Base-by-base conservation (phyloP, 1,140 invertebrate genomes). In the Mercenaria mercenaria region DNA sequence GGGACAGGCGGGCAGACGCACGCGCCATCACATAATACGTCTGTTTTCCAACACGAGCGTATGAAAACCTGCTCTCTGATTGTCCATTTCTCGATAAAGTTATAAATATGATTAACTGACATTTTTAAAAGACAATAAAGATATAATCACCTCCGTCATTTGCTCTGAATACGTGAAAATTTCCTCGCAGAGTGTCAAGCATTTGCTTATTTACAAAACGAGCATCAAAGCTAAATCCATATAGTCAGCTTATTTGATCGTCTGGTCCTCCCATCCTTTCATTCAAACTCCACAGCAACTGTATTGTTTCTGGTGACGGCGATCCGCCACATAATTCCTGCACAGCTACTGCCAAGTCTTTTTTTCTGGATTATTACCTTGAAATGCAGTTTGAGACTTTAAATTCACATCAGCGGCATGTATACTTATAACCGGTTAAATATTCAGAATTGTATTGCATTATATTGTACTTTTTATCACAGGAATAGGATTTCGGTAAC, bases 141-240 rank as follows among this genome's bases (percentile, higher is more conserved):
- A 59, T 23, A 59, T 59, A 59, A n/a, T 2, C n/a, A 79, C 74
- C 74, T 56, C 50, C 41, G n/a, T 79, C 74, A 26, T 26, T 64
- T 20, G 74, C 74, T 52, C n/a, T 79, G 50, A 79, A 79, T 0
- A 79, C 50, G n/a, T 26, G 8, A 43, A 10, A 41, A 11, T 47
- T 23, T 29, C 43, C 43, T 11, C 50, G 15, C 1, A 79, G 0
- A 3, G 6, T 26, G 23, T 79, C 74, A 15, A 79, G 29, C 74
- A 79, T 79, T 23, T 79, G 41, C n/a, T 79, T 8, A 34, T 79
- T 79, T 0, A 79, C 43, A 29, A 50, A 79, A 52, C 37, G 37
- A 3, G 34, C 50, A 50, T 79, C 74, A 52, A 50, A 79, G n/a
- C 50, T 79, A 1, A 41, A 50, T 1, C 74, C 74, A 79, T 79